Base-by-base conservation (phyloP, 2,113 vertebrate genomes). In the Grammomys dolichurus region DNA sequence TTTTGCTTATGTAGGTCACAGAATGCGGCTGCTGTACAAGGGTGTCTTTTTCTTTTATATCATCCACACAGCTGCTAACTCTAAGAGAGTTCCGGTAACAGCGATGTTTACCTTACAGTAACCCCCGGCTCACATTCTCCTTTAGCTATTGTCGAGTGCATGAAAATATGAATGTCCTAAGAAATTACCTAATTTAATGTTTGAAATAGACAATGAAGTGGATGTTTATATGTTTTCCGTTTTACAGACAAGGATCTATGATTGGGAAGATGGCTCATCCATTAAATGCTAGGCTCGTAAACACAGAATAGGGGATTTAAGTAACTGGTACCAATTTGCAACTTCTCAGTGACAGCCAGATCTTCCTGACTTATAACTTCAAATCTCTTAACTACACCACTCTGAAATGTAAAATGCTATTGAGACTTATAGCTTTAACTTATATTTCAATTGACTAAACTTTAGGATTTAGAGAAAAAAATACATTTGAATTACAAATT, bases 401-500 rank as follows among this genome's bases (percentile, higher is more conserved):
- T 58, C 9, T 90, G 36, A 69, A 56, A 24, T 75, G 75, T 17
- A 51, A 96, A 63, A 96, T 93, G 87, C 72, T 80, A 85, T 86
- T 90, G 46, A 54, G 70, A 91, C 95, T 89, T 95, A 46, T 89
- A 92, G 96, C 89, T 96, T 95, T 60, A 81, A 84, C 58, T 95
- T 92, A 92, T 48, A 93, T 94, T 97, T n/a, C 77, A 63, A 90
- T 51, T 51, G 73, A 86, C 77, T 97, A 54, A 95, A 96, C 77
- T 94, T 96, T 95, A 96, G 92, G 93, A 89, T 94, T 94, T 94
- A 95, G 54, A 89, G 91, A 73, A 89, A 94, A 87, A 94, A 88
- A 69, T 84, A 90, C 20, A 97, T 96, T 94, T 96, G 93, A 96
- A 96, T 94, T 97, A 93, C 84, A 97, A 85, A 96, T 96, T 96